A percentile compares a stretch with the other conserved stretches of the same genome.
phyloP scores from a whole-genome alignment of 2,888 invertebrate genomes.

The Lochmaea crataegi region DNA sequence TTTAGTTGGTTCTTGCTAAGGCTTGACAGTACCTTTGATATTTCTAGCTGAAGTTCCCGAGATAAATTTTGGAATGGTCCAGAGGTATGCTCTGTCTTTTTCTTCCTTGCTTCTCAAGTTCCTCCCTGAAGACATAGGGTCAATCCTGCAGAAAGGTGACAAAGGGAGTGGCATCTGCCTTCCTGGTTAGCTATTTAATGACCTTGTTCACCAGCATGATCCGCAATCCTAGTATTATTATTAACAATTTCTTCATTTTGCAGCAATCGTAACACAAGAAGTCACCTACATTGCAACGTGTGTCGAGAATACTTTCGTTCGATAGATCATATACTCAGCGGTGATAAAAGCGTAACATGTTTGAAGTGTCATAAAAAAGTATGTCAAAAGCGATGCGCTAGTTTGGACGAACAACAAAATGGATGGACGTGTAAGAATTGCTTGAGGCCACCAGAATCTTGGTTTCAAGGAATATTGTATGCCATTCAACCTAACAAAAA shows the following conservation, averaged over 20 bases:
- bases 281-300: conserved; percentile 60
- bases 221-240: background rate
- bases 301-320: conserved; percentile 60
- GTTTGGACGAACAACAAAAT: conserved; percentile 39
- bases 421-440: conserved; percentile 60
- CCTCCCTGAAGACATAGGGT: too few species aligned
- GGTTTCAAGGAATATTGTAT: conserved; percentile 59
- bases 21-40: too few species aligned
- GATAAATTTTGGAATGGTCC: too few species aligned
- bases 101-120: too few species aligned
- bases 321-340: conserved; percentile 56
- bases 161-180: too few species aligned
- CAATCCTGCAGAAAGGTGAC: too few species aligned
- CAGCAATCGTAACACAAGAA: conserved; percentile 40
- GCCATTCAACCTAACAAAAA: conserved; percentile 53
- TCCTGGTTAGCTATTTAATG: too few species aligned
- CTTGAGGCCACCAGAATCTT: conserved; percentile 55
- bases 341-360: conserved; percentile 58
- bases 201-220: too few species aligned
- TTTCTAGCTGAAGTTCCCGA: too few species aligned
- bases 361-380: conserved; percentile 57
- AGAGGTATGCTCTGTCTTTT: too few species aligned
- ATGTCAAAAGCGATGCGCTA: conserved; percentile 59
- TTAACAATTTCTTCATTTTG: conserved; percentile 13
- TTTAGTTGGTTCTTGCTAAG: too few species aligned